phyloP scores from a whole-genome alignment of 2,113 vertebrate species.

The Prietella phreatophila region DNA sequence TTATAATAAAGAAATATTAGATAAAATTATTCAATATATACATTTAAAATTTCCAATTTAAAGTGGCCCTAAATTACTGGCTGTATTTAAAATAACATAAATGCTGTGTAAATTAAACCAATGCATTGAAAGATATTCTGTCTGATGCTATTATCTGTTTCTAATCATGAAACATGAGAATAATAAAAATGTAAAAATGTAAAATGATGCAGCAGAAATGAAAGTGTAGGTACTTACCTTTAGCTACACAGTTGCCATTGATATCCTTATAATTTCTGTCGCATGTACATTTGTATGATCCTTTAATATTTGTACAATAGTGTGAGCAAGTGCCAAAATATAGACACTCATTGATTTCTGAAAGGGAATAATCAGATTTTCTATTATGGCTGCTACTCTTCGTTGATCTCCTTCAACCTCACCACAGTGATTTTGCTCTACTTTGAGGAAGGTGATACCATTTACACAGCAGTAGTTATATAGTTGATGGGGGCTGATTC shows the following conservation, averaged over 20 bases:
- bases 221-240: conserved; percentile 78
- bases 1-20: neutral
- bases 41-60: neutral
- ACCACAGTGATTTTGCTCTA: neutral
- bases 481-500: neutral
- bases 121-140: neutral
- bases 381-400: neutral
- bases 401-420: neutral
- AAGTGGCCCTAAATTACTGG: neutral
- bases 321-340: conserved; percentile 90
- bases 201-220: conserved; percentile 20
- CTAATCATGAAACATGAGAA: neutral
- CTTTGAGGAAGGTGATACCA: conserved; percentile 5
- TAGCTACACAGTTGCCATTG: conserved; percentile 85
- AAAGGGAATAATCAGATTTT: conserved; percentile 44
- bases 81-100: neutral
- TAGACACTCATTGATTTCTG: conserved; percentile 94
- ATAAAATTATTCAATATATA: neutral
- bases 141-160: neutral
- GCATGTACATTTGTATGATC: conserved; percentile 92
- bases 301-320: conserved; percentile 88
- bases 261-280: conserved; percentile 88
- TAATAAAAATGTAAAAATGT: neutral
- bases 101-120: neutral
- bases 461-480: conserved; percentile 3